These are phyloP conservation scores for Aphrophora alni DNA, from an alignment of 2,888 invertebrate species.

Conservation along the genomic window DNA sequence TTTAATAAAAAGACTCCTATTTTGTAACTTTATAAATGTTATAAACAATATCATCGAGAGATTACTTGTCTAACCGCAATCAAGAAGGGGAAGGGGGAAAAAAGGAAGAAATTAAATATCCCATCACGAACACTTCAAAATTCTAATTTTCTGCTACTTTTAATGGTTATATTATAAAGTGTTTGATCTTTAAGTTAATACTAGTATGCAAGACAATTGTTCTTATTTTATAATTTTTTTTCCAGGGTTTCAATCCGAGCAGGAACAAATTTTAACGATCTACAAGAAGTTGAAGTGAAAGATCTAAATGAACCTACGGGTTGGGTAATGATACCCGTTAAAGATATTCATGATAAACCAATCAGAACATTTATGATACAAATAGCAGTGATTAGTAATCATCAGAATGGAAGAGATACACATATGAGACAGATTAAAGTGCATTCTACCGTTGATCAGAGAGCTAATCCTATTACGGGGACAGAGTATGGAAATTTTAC, in stretches of 20 bases:
- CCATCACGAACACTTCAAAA: too few relatives aligned
- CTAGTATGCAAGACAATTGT: too few relatives aligned
- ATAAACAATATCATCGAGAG: too few relatives aligned
- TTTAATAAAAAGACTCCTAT: too few relatives aligned
- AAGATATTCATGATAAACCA: constrained; percentile 84
- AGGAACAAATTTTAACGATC: constrained; percentile 95
- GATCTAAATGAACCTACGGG: constrained; percentile 94
- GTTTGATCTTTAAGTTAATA: too few relatives aligned
- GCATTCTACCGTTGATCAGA: constrained; percentile 72
- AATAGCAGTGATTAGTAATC: constrained; percentile 95
- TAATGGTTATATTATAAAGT: too few relatives aligned
- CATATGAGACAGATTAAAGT: constrained; percentile 97
- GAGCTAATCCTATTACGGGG: background rate
- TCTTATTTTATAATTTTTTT: too few relatives aligned
- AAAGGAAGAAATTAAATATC: too few relatives aligned
- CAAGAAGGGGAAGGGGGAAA: too few relatives aligned
- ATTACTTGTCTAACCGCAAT: too few relatives aligned
- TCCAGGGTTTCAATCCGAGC: constrained; percentile 85
- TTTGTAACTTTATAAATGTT: too few relatives aligned
- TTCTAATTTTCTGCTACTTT: too few relatives aligned
- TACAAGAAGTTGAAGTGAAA: constrained; percentile 94
- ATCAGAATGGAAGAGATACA: constrained; percentile 98
- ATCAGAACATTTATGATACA: constrained; percentile 96
- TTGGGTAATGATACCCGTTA: constrained; percentile 94
- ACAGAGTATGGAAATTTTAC: constrained; percentile 46